Conservation (phyloP, 2,797 vertebrate genomes). For the Odontamblyopus lacepedii region DNA sequence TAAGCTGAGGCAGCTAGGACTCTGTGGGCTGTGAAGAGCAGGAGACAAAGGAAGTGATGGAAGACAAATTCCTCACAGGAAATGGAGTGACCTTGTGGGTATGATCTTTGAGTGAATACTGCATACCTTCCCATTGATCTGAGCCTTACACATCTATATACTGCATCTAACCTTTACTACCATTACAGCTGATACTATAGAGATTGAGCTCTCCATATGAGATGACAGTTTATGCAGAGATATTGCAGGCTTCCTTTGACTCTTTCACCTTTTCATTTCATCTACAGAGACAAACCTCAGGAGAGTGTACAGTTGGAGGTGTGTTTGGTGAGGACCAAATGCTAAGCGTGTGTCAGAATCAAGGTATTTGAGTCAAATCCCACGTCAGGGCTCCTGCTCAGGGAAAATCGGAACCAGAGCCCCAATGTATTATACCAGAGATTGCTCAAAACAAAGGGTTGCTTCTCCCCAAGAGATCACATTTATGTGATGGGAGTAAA, state of each 20-base stretch:
- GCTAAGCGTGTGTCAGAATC: constrained; percentile 11
- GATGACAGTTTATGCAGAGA: background rate
- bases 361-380: background rate
- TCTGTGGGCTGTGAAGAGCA: constrained; percentile 23
- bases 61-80: constrained; percentile 21
- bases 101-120: constrained; percentile 13
- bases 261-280: background rate
- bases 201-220: background rate
- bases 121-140: background rate
- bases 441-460: background rate
- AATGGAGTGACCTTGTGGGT: constrained; percentile 19
- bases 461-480: background rate
- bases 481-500: constrained; percentile 17
- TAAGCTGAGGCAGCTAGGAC: constrained; percentile 8
- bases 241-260: background rate
- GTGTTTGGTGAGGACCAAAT: constrained; percentile 8
- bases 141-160: background rate
- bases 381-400: background rate
- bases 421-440: background rate
- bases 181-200: background rate
- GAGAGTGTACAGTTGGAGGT: background rate
- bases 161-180: background rate
- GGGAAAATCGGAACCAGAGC: constrained; percentile 1
- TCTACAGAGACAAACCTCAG: background rate
- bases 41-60: constrained; percentile 23